Evolutionary conservation across 2,113 vertebrate genomes (phyloP).

Genomic region (Tenrec ecaudatus): DNA sequence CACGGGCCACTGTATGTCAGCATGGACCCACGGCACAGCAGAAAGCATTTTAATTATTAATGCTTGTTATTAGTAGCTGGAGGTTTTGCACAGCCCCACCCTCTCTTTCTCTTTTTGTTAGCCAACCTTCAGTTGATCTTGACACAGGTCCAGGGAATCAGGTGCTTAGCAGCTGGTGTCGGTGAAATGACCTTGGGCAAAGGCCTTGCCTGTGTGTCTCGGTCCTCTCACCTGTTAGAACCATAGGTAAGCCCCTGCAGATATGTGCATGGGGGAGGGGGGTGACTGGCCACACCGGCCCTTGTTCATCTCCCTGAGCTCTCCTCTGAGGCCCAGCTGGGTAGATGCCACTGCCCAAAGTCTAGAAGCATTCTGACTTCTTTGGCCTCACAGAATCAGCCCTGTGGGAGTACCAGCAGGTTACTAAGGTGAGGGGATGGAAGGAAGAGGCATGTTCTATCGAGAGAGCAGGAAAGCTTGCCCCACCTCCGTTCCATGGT

Average conservation of each 20-base stretch:
- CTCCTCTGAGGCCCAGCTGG: background rate
- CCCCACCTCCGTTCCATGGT: background rate
- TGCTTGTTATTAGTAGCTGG: background rate
- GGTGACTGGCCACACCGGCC: no score
- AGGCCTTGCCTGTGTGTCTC: background rate
- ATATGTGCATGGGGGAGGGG: background rate
- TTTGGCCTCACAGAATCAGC: background rate
- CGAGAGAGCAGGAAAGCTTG: background rate
- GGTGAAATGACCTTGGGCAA: conserved; percentile 45
- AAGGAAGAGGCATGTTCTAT: background rate
- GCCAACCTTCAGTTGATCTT: background rate
- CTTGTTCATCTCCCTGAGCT: background rate
- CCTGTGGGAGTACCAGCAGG: background rate
- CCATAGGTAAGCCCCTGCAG: background rate
- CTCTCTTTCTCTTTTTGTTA: background rate
- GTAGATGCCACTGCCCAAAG: no score
- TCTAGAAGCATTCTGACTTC: background rate
- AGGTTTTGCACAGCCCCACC: background rate
- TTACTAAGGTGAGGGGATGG: background rate
- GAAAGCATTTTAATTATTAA: background rate
- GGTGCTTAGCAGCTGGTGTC: conserved; percentile 22
- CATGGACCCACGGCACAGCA: background rate
- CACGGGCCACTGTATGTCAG: background rate
- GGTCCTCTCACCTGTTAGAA: conserved; percentile 23
- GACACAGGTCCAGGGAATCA: conserved; percentile 35